Percentiles rank a stretch among this genome's conserved stretches.
These are phyloP conservation scores for Drosophila mojavensis DNA, from an alignment of 1,140 invertebrate genomes.

Conservation along the genomic window DNA sequence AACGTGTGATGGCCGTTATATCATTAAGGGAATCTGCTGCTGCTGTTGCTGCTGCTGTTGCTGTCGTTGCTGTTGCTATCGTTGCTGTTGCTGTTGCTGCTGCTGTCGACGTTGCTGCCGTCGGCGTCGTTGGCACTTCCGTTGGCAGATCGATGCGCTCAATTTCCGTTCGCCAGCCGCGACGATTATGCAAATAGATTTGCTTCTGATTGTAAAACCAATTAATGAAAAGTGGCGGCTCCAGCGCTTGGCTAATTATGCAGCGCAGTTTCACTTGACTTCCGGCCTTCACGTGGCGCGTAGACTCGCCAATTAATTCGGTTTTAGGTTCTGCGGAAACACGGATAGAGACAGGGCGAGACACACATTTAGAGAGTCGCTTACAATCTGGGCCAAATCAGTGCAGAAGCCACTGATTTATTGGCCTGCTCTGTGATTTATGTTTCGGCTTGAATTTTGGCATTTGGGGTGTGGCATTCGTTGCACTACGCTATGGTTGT, in stretches of 20 bases:
- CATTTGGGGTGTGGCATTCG: slow-evolving; percentile 1
- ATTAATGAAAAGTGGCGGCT: slow-evolving; percentile 87
- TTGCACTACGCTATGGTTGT: slow-evolving; percentile 24
- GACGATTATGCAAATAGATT: slow-evolving; percentile 84
- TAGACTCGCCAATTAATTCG: slow-evolving; percentile 86
- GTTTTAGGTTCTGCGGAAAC: slow-evolving; percentile 85
- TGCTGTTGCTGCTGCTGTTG: slow-evolving; percentile 39
- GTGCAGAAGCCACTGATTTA: slow-evolving; percentile 66
- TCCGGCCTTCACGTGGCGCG: slow-evolving; percentile 87
- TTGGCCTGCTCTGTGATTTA: slow-evolving; percentile 66
- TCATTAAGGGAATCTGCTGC: slow-evolving; percentile 49
- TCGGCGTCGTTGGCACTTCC: slow-evolving; percentile 64
- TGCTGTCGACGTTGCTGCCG: slow-evolving; percentile 39
- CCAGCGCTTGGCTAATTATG: slow-evolving; percentile 87
- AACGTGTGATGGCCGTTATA: slow-evolving; percentile 65
- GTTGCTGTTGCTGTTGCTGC: slow-evolving; percentile 19
- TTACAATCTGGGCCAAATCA: slow-evolving; percentile 42
- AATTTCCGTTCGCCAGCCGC: slow-evolving; percentile 83
- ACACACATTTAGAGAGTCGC: slow-evolving; percentile 27
- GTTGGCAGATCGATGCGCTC: slow-evolving; percentile 82
- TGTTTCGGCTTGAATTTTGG: slow-evolving; percentile 31
- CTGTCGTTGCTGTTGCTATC: slow-evolving; percentile 42
- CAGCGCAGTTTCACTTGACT: slow-evolving; percentile 87
- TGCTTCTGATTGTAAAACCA: slow-evolving; percentile 86
- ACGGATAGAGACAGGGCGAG: slow-evolving; percentile 27